Conservation (phyloP, 1,140 invertebrate genomes). For the Trachelipus rathkii region DNA sequence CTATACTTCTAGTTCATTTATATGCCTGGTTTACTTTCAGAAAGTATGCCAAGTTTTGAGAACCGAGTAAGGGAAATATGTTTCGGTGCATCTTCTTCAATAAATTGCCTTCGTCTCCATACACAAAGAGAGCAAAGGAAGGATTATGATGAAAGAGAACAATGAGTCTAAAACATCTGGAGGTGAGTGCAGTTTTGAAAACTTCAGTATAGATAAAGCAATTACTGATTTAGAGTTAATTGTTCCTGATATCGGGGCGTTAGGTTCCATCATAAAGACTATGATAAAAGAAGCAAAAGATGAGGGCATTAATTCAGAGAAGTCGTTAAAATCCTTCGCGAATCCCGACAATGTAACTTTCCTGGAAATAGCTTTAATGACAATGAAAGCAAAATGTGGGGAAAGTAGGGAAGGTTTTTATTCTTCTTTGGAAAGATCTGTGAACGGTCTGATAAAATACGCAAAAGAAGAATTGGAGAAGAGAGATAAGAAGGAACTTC, state of each 20-base stretch:
- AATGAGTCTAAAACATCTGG: not conserved
- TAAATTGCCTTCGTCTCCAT: too few species aligned
- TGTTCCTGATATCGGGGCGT: not conserved
- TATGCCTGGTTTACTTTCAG: too few species aligned
- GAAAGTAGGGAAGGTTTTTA: too few species aligned
- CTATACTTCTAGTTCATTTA: too few species aligned
- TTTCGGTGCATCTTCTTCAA: too few species aligned
- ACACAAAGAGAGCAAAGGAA: not conserved
- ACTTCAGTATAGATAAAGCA: not conserved
- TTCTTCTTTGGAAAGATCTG: too few species aligned
- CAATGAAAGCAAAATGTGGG: not conserved
- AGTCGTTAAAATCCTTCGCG: not conserved
- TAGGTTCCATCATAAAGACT: not conserved
- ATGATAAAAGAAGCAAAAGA: not conserved
- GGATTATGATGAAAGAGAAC: not conserved
- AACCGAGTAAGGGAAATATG: too few species aligned
- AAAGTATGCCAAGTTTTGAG: too few species aligned
- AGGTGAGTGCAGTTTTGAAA: not conserved
- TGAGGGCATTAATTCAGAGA: not conserved
- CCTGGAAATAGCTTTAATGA: not conserved
- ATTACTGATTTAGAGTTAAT: not conserved
- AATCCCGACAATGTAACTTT: not conserved
- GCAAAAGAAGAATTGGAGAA: too few species aligned
- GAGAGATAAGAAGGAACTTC: too few species aligned
- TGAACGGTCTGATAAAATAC: too few species aligned